Base-by-base conservation (phyloP, 2,888 invertebrate genomes). In the Criorhina ranunculi region DNA sequence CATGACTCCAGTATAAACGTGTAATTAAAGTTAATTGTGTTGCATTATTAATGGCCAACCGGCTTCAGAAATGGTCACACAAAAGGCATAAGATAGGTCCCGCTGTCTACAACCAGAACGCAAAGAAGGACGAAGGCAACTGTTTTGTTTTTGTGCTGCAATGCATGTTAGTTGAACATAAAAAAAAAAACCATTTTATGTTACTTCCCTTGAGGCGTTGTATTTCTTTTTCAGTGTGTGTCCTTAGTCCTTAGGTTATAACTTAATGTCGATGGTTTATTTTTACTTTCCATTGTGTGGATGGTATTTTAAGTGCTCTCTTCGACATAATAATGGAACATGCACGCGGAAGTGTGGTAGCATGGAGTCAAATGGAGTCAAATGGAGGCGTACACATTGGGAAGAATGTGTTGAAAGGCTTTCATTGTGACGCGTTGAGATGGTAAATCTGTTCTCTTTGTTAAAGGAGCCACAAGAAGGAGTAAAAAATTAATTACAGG, bases 11-110 rank as follows among this genome's bases (percentile, higher is more conserved):
- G 86, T 78, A 80, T 87, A 87, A 87, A 83, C 83, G 87, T 87
- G 83, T 87, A 87, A 87, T 87, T 86, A 86, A 80, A 87, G 86
- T 87, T 87, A 87, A 87, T 87, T 87, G 87, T 80, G 77, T 78
- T 87, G 83, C 87, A 87, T 87, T 87, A 87, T 86, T 83, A 80
- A 87, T 86, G 83, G 76, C 76, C 75, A 73, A 59, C 69, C 44
- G 73, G 67, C 67, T 11, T 15, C 29, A 40, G n/a, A 73, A 73
- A 79, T 73, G 66, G 73, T 66, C 79, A 59, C 42, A 73, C 44
- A 73, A 79, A 69, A 73, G 72, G 15, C 73, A 67, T 44, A 70
- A 46, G 46, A 44, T 44, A 29, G 29, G 66, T 57, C 35, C 19
- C 35, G 8, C 33, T 57, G 11, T 1, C 9, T 40, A 44, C 19